Evolutionary conservation across 2,888 invertebrate genomes (phyloP).

Genomic region (Rhimphoctona megacephalus): DNA sequence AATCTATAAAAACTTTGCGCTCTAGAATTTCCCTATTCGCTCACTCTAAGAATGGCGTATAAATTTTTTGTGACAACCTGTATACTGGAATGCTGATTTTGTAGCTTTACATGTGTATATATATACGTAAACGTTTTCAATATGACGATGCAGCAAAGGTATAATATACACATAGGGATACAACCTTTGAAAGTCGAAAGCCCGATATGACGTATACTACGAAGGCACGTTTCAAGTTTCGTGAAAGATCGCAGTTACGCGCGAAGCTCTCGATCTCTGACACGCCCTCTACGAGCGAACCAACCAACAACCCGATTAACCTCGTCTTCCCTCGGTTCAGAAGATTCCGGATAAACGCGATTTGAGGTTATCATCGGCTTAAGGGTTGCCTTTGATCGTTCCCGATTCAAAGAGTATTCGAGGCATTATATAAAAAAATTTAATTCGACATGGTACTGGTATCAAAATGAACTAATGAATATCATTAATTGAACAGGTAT

Average conservation of each 20-base stretch:
- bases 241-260: constrained; percentile 69
- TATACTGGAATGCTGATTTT: constrained; percentile 30
- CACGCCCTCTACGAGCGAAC: constrained; percentile 42
- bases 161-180: constrained; percentile 50
- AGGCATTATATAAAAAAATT: neutral
- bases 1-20: too few relatives aligned
- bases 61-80: constrained; percentile 1
- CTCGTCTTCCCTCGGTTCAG: constrained; percentile 11
- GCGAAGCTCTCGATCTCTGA: constrained; percentile 52
- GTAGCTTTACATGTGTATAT: constrained; percentile 35
- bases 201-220: constrained; percentile 55
- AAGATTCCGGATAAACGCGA: constrained; percentile 13
- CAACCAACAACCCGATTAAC: constrained; percentile 45
- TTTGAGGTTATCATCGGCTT: constrained; percentile 10
- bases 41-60: neutral
- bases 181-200: constrained; percentile 24
- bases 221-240: constrained; percentile 53
- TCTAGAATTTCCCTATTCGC: neutral
- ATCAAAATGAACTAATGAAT: neutral
- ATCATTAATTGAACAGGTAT: neutral
- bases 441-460: neutral
- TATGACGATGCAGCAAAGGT: constrained; percentile 36
- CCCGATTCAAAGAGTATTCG: neutral
- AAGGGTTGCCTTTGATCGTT: constrained; percentile 8
- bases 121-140: neutral